These are phyloP conservation scores for Xylophagus ater DNA, from an alignment of 2,888 invertebrate genomes.

Conservation along the genomic window DNA sequence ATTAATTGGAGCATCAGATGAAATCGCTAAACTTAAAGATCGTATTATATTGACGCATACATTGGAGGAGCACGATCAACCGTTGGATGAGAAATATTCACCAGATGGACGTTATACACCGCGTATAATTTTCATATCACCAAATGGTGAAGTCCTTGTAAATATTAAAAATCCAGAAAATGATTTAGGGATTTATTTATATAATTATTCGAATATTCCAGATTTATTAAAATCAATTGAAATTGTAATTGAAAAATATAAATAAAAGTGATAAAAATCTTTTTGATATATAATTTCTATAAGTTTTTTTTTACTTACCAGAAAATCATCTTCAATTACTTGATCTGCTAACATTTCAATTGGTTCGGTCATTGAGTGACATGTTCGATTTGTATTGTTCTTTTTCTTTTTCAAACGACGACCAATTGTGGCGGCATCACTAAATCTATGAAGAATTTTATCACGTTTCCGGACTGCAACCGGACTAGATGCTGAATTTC, in stretches of 20 bases:
- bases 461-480: slow-evolving; percentile 34
- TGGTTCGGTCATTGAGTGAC: slow-evolving; percentile 39
- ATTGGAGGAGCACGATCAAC: slow-evolving; percentile 4
- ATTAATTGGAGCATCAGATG: not conserved
- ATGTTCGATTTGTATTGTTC: slow-evolving; percentile 36
- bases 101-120: slow-evolving; percentile 6
- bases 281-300: too few relatives aligned
- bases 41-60: not conserved
- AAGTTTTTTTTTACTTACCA: slow-evolving; percentile 40
- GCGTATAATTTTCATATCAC: slow-evolving; percentile 1
- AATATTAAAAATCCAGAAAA: not conserved
- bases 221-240: too few relatives aligned
- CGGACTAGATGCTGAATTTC: slow-evolving; percentile 30
- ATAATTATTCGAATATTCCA: too few relatives aligned
- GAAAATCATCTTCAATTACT: slow-evolving; percentile 39
- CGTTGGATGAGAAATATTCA: slow-evolving; percentile 1
- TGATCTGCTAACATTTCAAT: slow-evolving; percentile 40
- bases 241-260: too few relatives aligned
- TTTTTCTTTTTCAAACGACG: slow-evolving; percentile 37
- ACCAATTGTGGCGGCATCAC: slow-evolving; percentile 39
- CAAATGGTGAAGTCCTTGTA: slow-evolving; percentile 1
- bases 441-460: slow-evolving; percentile 37
- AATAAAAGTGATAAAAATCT: too few relatives aligned
- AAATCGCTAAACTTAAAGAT: not conserved
- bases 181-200: too few relatives aligned